A percentile compares a stretch with the other conserved stretches of the same genome.
phyloP scores from a whole-genome alignment of 2,888 invertebrate genomes.

The Drosophila neutralis region DNA sequence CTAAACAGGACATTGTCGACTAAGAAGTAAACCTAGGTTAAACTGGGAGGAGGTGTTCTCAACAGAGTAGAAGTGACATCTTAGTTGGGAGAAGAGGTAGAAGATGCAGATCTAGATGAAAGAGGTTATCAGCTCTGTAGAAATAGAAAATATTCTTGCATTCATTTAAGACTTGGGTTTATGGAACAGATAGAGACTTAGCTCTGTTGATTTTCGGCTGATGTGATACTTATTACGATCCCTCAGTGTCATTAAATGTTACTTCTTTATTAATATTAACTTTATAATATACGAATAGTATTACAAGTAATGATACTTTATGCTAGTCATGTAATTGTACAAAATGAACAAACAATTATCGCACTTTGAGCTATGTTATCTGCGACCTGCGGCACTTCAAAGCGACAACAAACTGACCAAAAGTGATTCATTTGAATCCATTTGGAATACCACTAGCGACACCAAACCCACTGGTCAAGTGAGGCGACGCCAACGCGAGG shows the following conservation, averaged over 20 bases:
- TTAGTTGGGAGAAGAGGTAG: too few relatives aligned
- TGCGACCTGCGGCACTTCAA: slow-evolving; percentile 32
- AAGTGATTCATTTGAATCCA: slow-evolving; percentile 28
- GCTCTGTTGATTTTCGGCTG: neutral
- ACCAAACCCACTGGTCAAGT: slow-evolving; percentile 39
- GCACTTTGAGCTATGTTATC: neutral
- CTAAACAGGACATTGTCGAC: too few relatives aligned
- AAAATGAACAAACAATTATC: neutral
- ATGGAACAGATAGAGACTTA: neutral
- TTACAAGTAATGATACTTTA: neutral
- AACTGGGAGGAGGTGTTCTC: too few relatives aligned
- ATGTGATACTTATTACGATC: neutral
- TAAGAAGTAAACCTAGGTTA: too few relatives aligned
- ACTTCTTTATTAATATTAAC: neutral
- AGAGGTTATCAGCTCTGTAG: too few relatives aligned
- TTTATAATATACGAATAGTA: neutral
- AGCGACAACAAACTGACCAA: slow-evolving; percentile 17
- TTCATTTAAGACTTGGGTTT: neutral
- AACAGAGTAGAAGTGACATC: too few relatives aligned
- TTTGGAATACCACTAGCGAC: slow-evolving; percentile 29
- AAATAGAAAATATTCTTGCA: too few relatives aligned
- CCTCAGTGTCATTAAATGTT: neutral
- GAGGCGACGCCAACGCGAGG: slow-evolving; percentile 26
- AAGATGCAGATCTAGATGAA: too few relatives aligned
- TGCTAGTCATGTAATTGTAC: neutral